Base-by-base conservation (phyloP, 2,113 vertebrate genomes). In the Camelus dromedarius region DNA sequence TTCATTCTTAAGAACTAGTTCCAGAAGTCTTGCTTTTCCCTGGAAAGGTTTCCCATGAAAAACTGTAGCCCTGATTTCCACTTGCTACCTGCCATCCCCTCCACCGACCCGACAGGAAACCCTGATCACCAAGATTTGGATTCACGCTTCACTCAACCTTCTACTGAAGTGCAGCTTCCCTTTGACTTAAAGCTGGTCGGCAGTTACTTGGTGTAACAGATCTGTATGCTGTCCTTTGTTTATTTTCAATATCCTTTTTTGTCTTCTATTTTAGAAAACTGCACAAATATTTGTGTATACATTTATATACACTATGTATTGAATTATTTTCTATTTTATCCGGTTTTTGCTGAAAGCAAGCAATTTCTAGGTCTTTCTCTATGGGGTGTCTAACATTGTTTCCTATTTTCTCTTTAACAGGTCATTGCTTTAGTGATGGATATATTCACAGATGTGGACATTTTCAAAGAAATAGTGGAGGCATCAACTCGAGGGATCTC, bases 341-440 rank as follows among this genome's bases (percentile, higher is more conserved):
- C 32, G 8, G 4, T 56, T 88, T 64, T 90, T 91, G 66, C n/a
- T 75, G 26, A 96, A 92, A 93, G 20, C 69, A 80, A 76, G 1
- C 56, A 76, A 10, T 96, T 28, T 64, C 1, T 93, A 54, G 58
- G 19, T 85, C 1, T 38, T 52, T 92, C 6, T 18, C 60, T 93
- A 38, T 19, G 83, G 77, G 3, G 4, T 79, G 50, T 94, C 64
- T 96, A 83, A 69, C 96, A 30, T 96, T 96, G 35, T 69, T 81
- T 90, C 69, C 1, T 96, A 81, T 86, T 96, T 97, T 77, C 97
- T 97, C 80, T 90, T 97, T 62, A 88, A 70, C 98, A 99, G 99
- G 99, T 99, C 89, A 98, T 99, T 98, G 99, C 99, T 50, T 99
- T 99, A 50, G 99, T 99, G 89, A 99, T 99, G 99, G 99, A 99